Evolutionary conservation across 2,888 invertebrate genomes (phyloP), one percentile per base, ranked within the genome.

Genomic region (Podabrus alpinus): DNA sequence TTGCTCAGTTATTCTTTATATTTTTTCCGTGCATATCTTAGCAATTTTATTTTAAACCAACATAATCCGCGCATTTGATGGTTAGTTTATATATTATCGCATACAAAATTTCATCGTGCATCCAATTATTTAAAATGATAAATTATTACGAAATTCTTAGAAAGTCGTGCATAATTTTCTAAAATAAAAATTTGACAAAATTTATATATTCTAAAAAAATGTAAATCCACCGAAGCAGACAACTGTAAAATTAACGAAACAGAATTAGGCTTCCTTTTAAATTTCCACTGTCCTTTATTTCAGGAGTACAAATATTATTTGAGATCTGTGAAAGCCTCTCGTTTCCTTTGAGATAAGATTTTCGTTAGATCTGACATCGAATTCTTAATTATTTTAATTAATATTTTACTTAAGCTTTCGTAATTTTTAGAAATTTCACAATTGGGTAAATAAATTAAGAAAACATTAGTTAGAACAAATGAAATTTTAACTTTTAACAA

Each of bases 401-500:
- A 9, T 9, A 24, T 9, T 25, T 25, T 4, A 29, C 5, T 29
- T n/a, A 13, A 5, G 29, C 13, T 7, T 13, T 29, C 5, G 13
- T 29, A 29, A 29, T n/a, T 29, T 45, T 45, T n/a, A 45, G 1
- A n/a, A 45, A 45, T n/a, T 13, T 29, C 9, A 5, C 7, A 45
- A 45, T 45, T 45, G 45, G 45, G 45, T 45, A 45, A 45, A 45
- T 45, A 45, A 45, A 45, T 45, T 45, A 45, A 45, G 9, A n/a
- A 45, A 45, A 45, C n/a, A n/a, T 64, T 64, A 19, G 17, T 64
- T 19, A 64, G 21, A 64, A 17, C 62, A 64, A 64, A 21, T 64
- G 21, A 64, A 64, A 19, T 64, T 21, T 64, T 64, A 64, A 64
- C 62, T 64, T 64, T 64, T 64, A 64, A 64, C 62, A 64, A 64